Evolutionary conservation across 2,113 vertebrate genomes (phyloP).

Genomic region (Cyphomyrus plagiostoma): DNA sequence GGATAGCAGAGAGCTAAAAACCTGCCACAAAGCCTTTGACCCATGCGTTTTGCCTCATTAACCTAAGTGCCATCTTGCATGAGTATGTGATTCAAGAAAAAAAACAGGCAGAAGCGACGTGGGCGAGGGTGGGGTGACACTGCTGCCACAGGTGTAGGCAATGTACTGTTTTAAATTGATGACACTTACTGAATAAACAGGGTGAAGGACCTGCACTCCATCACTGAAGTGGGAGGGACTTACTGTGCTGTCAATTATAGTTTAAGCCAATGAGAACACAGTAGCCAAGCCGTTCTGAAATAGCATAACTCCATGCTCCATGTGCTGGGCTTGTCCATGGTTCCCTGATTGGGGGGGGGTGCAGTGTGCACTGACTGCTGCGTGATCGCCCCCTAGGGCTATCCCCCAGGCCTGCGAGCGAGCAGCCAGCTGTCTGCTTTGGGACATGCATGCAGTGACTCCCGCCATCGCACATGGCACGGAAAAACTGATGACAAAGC

Average conservation of each 20-base stretch:
- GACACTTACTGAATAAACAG: neutral
- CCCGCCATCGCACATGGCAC: neutral
- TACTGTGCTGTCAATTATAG: neutral
- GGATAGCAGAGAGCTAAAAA: conserved; percentile 22
- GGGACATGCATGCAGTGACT: neutral
- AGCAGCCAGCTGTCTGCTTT: neutral
- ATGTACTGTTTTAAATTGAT: neutral
- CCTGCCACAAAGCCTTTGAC: conserved; percentile 30
- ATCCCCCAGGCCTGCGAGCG: neutral
- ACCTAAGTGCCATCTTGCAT: conserved; percentile 6
- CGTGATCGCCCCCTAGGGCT: neutral
- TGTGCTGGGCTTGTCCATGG: neutral
- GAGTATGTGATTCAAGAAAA: conserved; percentile 41
- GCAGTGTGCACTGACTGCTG: neutral
- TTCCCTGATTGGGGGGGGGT: neutral
- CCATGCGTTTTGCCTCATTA: conserved; percentile 40
- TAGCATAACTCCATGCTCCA: neutral
- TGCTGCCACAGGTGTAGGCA: neutral
- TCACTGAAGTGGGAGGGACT: neutral
- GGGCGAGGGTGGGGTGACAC: neutral
- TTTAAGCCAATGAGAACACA: neutral
- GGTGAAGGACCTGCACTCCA: neutral
- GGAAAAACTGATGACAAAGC: neutral
- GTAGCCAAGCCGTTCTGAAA: neutral
- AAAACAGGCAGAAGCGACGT: conserved; percentile 36